A percentile compares a stretch with the other conserved stretches of the same genome.
Evolutionary conservation across 2,113 vertebrate species (phyloP).

Genomic region (Enhydra lutris): DNA sequence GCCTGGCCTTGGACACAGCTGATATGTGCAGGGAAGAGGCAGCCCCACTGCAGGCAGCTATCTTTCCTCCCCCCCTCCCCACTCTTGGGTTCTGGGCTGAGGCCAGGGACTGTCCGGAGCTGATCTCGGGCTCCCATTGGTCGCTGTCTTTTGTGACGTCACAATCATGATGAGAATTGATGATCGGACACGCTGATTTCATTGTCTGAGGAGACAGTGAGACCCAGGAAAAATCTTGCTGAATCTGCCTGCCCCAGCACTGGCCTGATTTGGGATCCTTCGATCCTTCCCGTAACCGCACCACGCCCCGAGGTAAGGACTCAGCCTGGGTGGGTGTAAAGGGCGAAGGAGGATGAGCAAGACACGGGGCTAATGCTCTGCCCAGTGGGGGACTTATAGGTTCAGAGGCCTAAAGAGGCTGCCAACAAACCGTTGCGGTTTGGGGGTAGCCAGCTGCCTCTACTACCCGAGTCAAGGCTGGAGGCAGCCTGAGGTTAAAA

Average conservation of each 20-base stretch:
- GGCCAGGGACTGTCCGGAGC: conserved; percentile 81
- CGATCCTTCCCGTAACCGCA: conserved; percentile 30
- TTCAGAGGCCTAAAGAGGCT: conserved; percentile 45
- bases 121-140: conserved; percentile 91
- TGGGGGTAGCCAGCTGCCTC: neutral
- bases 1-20: neutral
- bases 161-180: conserved; percentile 99
- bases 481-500: conserved; percentile 25
- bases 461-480: neutral
- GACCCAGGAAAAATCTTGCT: conserved; percentile 90
- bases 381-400: conserved; percentile 7
- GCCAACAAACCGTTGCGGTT: conserved; percentile 38
- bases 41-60: conserved; percentile 45
- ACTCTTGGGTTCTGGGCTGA: conserved; percentile 74
- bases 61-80: conserved; percentile 50
- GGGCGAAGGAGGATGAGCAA: conserved; percentile 43
- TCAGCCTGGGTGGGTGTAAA: conserved; percentile 2
- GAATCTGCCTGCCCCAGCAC: conserved; percentile 81
- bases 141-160: conserved; percentile 92
- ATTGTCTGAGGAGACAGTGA: conserved; percentile 94
- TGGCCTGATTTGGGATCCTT: conserved; percentile 23
- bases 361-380: conserved; percentile 6
- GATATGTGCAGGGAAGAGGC: neutral
- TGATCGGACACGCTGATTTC: conserved; percentile 98
- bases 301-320: conserved; percentile 69